phyloP scores from a whole-genome alignment of 2,113 vertebrate species.

The Chinchilla lanigera region DNA sequence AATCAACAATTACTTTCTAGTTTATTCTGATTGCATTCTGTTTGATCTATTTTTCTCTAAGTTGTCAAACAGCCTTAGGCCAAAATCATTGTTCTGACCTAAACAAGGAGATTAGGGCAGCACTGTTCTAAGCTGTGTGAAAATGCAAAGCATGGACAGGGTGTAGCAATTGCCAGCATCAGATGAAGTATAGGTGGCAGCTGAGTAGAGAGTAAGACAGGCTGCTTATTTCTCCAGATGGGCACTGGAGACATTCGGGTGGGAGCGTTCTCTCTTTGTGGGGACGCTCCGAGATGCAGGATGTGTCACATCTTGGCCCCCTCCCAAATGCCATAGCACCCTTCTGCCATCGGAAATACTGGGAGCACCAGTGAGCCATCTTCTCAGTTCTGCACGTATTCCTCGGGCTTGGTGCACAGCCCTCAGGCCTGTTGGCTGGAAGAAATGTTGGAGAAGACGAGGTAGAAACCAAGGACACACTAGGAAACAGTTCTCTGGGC shows the following conservation, averaged over 20 bases:
- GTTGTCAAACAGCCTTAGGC: slow-evolving; percentile 51
- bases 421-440: not conserved
- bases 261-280: not conserved
- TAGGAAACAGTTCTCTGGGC: not conserved
- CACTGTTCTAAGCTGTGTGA: slow-evolving; percentile 18
- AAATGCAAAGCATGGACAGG: not conserved
- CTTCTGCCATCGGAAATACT: not conserved
- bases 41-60: slow-evolving; percentile 72
- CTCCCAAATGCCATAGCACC: not conserved
- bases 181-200: not conserved
- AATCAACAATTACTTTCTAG: slow-evolving; percentile 58
- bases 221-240: not conserved
- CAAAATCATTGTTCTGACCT: slow-evolving; percentile 68
- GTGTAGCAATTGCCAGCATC: not conserved
- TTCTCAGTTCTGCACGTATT: not conserved
- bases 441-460: not conserved
- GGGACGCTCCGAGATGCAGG: not conserved
- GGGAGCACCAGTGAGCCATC: not conserved
- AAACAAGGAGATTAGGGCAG: not conserved
- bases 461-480: not conserved
- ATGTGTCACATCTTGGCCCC: not conserved
- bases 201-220: not conserved
- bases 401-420: too few species aligned
- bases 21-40: slow-evolving; percentile 60
- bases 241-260: not conserved